Evolutionary conservation across 2,797 vertebrate genomes (phyloP), one percentile per base, ranked within the genome.

Genomic region (Falco naumanni): DNA sequence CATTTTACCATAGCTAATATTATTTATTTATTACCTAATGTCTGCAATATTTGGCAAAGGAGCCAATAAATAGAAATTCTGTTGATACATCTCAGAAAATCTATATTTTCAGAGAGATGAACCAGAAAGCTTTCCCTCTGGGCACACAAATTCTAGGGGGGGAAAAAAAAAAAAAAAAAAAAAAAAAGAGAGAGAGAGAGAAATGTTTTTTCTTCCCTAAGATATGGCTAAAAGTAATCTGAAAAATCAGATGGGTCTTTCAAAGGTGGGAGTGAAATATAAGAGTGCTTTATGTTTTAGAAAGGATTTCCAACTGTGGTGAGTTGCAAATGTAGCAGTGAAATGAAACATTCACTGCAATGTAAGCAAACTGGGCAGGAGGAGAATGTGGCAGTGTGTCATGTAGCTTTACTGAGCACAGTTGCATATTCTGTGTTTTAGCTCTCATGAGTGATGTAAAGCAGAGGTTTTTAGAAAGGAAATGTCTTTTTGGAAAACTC

Each of bases 1-100:
- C 54, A 66, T 89, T 93, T 91, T 90, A 48, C 74, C 71, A 26
- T 94, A 80, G 37, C 65, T 85, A 82, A 89, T 95, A 76, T 87
- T 91, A 93, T 94, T 92, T 89, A 91, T 95, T 68, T 89, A 91
- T 95, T 68, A 76, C 79, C 69, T 87, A n/a, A 31, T 59, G 26
- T 90, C n/a, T 82, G 59, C 56, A 77, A 16, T 85, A 81, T 84
- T 86, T 87, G 90, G 66, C 85, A 85, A 86, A 87, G 53, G 91
- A 87, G 21, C 19, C 31, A 93, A 91, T 96, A 87, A 79, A 94
- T 75, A 90, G 65, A 91, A 87, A 74, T 80, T 87, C 60, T 84
- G 53, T 87, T 87, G 57, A n/a, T 78, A 77, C 68, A 45, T 85
- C 57, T 88, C 64, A 87, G 56, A 86, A 90, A 84, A 92, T 89